Evolutionary conservation across 2,113 vertebrate species (phyloP).

Genomic region (Sisor rabdophorus): DNA sequence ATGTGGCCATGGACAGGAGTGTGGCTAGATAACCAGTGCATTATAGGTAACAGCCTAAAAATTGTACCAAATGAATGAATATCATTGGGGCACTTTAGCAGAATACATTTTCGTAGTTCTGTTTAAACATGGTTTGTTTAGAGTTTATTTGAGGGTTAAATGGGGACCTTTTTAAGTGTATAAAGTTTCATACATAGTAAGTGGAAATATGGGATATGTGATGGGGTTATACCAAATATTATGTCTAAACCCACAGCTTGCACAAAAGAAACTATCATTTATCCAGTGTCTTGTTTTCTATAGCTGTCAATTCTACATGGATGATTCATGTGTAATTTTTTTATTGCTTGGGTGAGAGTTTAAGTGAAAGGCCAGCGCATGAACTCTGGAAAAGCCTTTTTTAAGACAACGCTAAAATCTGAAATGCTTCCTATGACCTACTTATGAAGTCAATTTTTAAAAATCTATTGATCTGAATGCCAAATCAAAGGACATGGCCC

Average conservation of each 20-base stretch:
- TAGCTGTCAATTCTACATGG: slow-evolving; percentile 15
- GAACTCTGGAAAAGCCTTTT: slow-evolving; percentile 61
- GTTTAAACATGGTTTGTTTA: no score
- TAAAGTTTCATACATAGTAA: neutral
- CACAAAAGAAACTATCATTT: neutral
- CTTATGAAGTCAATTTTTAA: slow-evolving; percentile 65
- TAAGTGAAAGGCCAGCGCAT: slow-evolving; percentile 49
- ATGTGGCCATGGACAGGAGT: slow-evolving; percentile 51
- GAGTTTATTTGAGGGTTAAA: no score
- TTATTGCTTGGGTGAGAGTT: slow-evolving; percentile 49
- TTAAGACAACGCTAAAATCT: slow-evolving; percentile 62
- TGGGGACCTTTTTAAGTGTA: neutral
- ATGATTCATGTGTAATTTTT: slow-evolving; percentile 48
- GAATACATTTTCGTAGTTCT: neutral
- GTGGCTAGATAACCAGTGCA: slow-evolving; percentile 51
- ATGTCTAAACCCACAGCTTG: neutral
- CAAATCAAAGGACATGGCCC: slow-evolving; percentile 51
- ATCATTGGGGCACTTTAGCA: slow-evolving; percentile 21
- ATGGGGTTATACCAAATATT: neutral
- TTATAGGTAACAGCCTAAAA: slow-evolving; percentile 56
- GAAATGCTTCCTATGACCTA: slow-evolving; percentile 66
- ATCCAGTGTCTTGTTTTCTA: slow-evolving; percentile 8
- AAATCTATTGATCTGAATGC: slow-evolving; percentile 64
- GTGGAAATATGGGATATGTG: neutral
- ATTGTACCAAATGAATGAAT: slow-evolving; percentile 52